These are phyloP conservation scores for Eretmochelys imbricata DNA, from an alignment of 2,113 vertebrate genomes.

Conservation along the genomic window DNA sequence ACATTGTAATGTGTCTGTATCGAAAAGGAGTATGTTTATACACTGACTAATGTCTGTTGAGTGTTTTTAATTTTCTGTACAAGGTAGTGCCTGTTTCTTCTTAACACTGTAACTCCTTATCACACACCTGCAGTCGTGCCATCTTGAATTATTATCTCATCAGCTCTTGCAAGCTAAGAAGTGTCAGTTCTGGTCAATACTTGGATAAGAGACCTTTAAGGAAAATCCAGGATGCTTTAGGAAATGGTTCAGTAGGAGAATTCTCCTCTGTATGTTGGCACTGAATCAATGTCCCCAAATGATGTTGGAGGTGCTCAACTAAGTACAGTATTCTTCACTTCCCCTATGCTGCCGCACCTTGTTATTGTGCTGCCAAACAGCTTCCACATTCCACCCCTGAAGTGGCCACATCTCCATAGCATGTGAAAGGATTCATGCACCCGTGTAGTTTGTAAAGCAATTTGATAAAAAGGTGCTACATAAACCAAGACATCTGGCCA, in stretches of 20 bases:
- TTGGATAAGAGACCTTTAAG: slow-evolving; percentile 10
- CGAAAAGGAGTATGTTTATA: slow-evolving; percentile 30
- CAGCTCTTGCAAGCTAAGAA: slow-evolving; percentile 26
- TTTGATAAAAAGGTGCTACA: not conserved
- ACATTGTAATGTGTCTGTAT: not conserved
- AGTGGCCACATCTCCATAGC: not conserved
- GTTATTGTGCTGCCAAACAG: not conserved
- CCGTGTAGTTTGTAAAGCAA: not conserved
- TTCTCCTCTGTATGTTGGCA: not conserved
- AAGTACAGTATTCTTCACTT: not conserved
- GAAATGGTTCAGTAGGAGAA: not conserved
- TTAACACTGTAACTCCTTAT: slow-evolving; percentile 28
- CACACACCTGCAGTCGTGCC: slow-evolving; percentile 33
- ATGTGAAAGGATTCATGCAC: not conserved
- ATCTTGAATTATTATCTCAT: slow-evolving; percentile 15
- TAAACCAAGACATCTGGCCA: not conserved
- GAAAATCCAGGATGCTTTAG: slow-evolving; percentile 19
- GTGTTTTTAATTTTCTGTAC: slow-evolving; percentile 12
- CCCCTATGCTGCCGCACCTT: not conserved
- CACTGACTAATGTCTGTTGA: slow-evolving; percentile 6
- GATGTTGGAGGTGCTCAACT: not conserved
- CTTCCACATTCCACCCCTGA: not conserved
- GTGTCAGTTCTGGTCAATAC: not conserved
- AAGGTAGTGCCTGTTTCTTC: not conserved
- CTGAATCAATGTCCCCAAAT: not conserved